Conservation (phyloP, 1,140 invertebrate species). For the Apis florea region DNA sequence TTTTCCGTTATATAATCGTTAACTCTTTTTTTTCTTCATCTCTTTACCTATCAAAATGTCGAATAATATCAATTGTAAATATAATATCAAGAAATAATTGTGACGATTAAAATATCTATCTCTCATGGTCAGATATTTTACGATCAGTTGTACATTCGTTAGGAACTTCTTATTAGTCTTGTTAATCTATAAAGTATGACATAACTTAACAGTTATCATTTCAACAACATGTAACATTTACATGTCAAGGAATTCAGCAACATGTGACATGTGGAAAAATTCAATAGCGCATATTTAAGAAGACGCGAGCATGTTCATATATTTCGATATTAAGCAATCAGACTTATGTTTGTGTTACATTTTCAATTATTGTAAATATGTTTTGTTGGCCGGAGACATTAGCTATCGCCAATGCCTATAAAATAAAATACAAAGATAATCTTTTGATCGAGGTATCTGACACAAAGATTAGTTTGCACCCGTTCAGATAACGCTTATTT, state of each 20-base stretch:
- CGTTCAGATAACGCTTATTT: conserved; percentile 24
- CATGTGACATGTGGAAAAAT: not conserved
- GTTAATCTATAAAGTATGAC: conserved; percentile 9
- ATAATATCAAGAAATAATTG: not conserved
- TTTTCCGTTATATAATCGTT: too few species aligned
- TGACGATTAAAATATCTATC: not conserved
- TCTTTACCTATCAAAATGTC: too few species aligned
- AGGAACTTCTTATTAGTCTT: not conserved
- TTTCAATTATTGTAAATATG: not conserved
- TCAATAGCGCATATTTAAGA: not conserved
- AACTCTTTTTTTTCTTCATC: not conserved
- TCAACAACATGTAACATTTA: not conserved
- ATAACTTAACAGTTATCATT: not conserved
- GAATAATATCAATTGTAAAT: not conserved
- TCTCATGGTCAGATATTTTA: not conserved
- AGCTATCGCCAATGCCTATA: not conserved
- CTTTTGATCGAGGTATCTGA: conserved; percentile 13
- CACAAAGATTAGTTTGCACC: not conserved
- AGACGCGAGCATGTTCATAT: not conserved
- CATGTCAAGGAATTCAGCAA: not conserved
- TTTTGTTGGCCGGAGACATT: not conserved
- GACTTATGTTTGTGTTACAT: not conserved
- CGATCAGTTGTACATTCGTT: not conserved
- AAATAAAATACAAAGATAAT: conserved; percentile 23
- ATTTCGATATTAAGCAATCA: not conserved